phyloP scores from a whole-genome alignment of 2,797 vertebrate genomes.

The Leucoraja ocellata region DNA sequence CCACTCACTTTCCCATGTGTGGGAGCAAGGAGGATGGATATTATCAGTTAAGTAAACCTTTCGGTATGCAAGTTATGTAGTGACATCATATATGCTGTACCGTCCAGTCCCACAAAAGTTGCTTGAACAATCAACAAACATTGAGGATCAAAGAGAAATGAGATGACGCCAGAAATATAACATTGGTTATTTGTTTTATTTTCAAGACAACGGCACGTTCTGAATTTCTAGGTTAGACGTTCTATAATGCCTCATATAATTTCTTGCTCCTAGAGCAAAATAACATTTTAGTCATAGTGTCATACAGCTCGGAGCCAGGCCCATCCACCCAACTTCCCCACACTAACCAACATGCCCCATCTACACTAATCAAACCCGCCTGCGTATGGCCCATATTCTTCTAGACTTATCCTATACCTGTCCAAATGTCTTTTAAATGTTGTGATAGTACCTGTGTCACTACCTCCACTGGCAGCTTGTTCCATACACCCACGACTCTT shows the following conservation, averaged over 20 bases:
- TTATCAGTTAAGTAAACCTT: slow-evolving; percentile 20
- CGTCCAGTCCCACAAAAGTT: not conserved
- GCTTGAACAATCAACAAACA: slow-evolving; percentile 14
- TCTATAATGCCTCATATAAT: not conserved
- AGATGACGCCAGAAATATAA: not conserved
- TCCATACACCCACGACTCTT: too few species aligned
- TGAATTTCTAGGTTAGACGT: not conserved
- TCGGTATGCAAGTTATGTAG: slow-evolving; percentile 19
- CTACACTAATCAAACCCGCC: too few species aligned
- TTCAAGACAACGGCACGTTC: not conserved
- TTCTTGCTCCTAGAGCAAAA: not conserved
- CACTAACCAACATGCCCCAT: too few species aligned
- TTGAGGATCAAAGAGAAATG: not conserved
- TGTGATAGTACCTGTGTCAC: too few species aligned
- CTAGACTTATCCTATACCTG: too few species aligned
- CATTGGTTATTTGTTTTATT: not conserved
- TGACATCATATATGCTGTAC: slow-evolving; percentile 6
- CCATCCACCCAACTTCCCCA: too few species aligned
- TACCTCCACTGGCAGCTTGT: too few species aligned
- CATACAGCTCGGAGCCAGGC: too few species aligned
- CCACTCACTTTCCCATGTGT: slow-evolving; percentile 34
- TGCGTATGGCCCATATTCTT: too few species aligned
- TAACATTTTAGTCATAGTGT: not conserved
- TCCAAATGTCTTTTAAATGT: too few species aligned
- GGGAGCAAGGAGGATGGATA: not conserved